These are phyloP conservation scores for Rhadinocentrus ornatus DNA, from an alignment of 2,797 vertebrate genomes.

Conservation along the genomic window DNA sequence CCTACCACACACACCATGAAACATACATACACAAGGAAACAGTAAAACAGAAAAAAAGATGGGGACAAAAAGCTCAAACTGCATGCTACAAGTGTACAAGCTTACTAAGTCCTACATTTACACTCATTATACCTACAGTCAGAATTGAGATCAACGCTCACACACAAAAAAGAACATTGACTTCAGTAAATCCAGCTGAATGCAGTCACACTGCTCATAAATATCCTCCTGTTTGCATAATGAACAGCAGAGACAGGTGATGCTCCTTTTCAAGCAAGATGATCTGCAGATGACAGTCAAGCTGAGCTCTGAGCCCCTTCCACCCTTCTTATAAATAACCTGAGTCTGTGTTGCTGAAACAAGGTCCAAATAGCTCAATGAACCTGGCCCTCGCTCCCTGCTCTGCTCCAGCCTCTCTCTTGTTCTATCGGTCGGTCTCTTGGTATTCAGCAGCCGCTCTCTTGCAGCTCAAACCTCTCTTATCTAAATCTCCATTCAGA, in stretches of 20 bases:
- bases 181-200: conserved; percentile 1
- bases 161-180: neutral
- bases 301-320: conserved; percentile 3
- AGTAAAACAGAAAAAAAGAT: neutral
- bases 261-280: neutral
- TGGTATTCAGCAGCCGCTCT: conserved; percentile 72
- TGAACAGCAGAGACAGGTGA: neutral
- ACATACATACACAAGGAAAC: conserved; percentile 2
- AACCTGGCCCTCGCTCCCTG: conserved; percentile 40
- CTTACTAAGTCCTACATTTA: conserved; percentile 6
- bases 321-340: conserved; percentile 39
- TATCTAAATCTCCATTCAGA: conserved; percentile 80
- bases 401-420: conserved; percentile 35
- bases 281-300: conserved; percentile 34
- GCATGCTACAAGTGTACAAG: neutral
- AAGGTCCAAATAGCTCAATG: conserved; percentile 47
- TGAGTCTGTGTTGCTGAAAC: conserved; percentile 28
- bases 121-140: neutral
- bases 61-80: too few relatives aligned
- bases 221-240: conserved; percentile 14
- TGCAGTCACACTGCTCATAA: neutral
- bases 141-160: neutral
- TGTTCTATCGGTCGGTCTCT: conserved; percentile 54
- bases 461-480: conserved; percentile 75
- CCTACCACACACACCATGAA: neutral